Evolutionary conservation across 2,113 vertebrate genomes (phyloP), one percentile per base, ranked within the genome.

Genomic region (Hemibates koningsi): DNA sequence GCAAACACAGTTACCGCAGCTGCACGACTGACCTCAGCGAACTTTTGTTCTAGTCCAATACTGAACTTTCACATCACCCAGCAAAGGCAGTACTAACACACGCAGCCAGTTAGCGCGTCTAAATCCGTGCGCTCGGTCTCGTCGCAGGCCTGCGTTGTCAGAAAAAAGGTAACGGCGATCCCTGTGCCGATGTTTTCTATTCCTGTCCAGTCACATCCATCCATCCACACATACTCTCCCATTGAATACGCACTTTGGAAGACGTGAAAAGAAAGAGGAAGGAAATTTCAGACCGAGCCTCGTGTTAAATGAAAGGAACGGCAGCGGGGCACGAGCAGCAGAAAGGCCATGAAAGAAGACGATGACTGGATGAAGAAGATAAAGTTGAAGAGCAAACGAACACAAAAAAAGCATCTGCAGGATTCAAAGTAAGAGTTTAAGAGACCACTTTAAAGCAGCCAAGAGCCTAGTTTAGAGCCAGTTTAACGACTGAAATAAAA

Each of bases 401-500:
- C 9, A 52, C 9, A 13, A 53, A 45, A 79, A 17, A n/a, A 45
- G n/a, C 32, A 13, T 80, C 59, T 71, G 80, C 71, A 50, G 54
- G 41, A 61, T 80, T 63, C 66, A 80, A 9, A 17, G 45, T 50
- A 34, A 53, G 41, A 71, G 6, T 81, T 90, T 76, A 87, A 66
- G 79, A 87, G 59, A 78, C 29, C 16, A 12, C 82, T 90, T 85
- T 92, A 85, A 80, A 13, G 78, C 45, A 56, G 87, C 81, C 36
- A 9, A 45, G 61, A 84, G 52, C 61, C 12, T 7, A 84, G 66
- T 84, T 90, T 53, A 52, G 85, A 90, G 82, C 9, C 88, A 85
- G 83, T 81, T 92, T 90, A 90, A 79, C 73, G 68, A 86, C 1
- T 61, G 41, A 86, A 90, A 76, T 88, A 79, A 88, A 85, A 59